A percentile compares a stretch with the other conserved stretches of the same genome.
Conservation (phyloP, 2,797 vertebrate species). For the Tragopan temminckii region DNA sequence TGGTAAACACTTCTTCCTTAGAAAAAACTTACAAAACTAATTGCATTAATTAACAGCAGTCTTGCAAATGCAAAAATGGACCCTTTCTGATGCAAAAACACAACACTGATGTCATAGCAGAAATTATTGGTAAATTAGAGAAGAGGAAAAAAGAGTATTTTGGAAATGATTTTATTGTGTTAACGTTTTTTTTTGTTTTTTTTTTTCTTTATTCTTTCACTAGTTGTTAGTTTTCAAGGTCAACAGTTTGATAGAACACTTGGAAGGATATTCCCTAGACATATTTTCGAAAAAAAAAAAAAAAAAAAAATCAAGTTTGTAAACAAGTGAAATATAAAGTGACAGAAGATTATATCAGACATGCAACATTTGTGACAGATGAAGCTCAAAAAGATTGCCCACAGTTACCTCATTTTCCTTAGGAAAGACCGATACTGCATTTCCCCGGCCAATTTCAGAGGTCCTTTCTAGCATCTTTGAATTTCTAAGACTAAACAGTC, state of each 20-base stretch:
- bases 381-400: conserved; percentile 58
- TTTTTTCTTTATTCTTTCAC: conserved; percentile 20
- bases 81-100: background rate
- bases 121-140: background rate
- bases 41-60: background rate
- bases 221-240: conserved; percentile 61
- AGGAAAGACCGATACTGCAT: conserved; percentile 37
- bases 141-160: background rate
- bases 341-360: conserved; percentile 62
- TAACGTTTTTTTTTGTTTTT: conserved; percentile 5
- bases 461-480: conserved; percentile 31
- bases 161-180: background rate
- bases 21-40: background rate
- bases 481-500: conserved; percentile 21
- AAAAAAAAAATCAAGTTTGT: conserved; percentile 31
- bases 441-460: conserved; percentile 30
- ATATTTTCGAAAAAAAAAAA: conserved; percentile 1
- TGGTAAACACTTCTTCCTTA: background rate
- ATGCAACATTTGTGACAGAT: conserved; percentile 66
- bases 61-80: background rate
- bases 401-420: conserved; percentile 31
- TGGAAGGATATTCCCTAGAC: conserved; percentile 58
- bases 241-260: conserved; percentile 22
- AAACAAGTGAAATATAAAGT: conserved; percentile 71
- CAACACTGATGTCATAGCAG: background rate